A percentile compares a stretch with the other conserved stretches of the same genome.
Conservation (phyloP, 2,888 invertebrate genomes). For the Eupithecia pulchellata region DNA sequence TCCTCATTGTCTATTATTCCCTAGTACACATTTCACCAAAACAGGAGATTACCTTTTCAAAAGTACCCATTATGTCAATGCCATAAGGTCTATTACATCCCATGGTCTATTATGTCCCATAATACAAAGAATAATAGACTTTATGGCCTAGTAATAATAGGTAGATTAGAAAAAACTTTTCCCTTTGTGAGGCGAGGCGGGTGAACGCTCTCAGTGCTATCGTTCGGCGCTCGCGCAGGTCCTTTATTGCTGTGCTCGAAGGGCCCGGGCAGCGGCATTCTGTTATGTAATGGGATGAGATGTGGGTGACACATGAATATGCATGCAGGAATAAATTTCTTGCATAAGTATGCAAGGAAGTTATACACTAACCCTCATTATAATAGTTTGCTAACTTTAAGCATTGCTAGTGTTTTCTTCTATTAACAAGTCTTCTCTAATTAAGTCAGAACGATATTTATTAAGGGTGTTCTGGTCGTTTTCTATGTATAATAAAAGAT, state of each 20-base stretch:
- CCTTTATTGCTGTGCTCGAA: slow-evolving; percentile 68
- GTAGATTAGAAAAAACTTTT: slow-evolving; percentile 16
- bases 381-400: too few relatives aligned
- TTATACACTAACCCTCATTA: too few relatives aligned
- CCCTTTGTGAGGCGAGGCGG: slow-evolving; percentile 46
- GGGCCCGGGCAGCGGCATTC: slow-evolving; percentile 59
- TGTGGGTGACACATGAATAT: neutral
- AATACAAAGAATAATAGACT: neutral
- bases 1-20: slow-evolving; percentile 5
- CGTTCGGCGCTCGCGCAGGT: slow-evolving; percentile 71
- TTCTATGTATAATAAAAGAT: too few relatives aligned
- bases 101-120: slow-evolving; percentile 17
- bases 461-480: too few relatives aligned
- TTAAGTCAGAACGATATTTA: too few relatives aligned
- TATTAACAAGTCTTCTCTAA: too few relatives aligned
- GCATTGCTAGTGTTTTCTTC: too few relatives aligned
- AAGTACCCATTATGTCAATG: slow-evolving; percentile 5
- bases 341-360: too few relatives aligned
- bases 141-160: neutral
- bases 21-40: slow-evolving; percentile 7
- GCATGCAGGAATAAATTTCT: too few relatives aligned
- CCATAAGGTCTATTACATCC: slow-evolving; percentile 7
- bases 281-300: slow-evolving; percentile 11
- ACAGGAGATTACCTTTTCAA: slow-evolving; percentile 4
- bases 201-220: slow-evolving; percentile 75